Evolutionary conservation across 2,888 invertebrate genomes (phyloP), one percentile per base, ranked within the genome.

Genomic region (Seira musarum): DNA sequence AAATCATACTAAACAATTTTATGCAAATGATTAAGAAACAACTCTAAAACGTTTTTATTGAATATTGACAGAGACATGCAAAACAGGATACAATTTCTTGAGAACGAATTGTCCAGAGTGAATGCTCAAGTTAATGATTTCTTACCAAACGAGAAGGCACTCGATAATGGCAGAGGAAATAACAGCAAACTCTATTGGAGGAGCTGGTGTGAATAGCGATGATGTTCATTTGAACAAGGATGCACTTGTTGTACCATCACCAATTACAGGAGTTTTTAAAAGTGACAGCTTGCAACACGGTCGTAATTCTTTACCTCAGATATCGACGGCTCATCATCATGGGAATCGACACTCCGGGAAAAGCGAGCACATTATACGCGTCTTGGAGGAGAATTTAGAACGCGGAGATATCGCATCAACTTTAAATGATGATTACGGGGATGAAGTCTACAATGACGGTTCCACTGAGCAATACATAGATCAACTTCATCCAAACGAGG

Each of bases 371-470:
- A 46, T 17, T 2, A 67, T 74, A 24, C 61, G 76, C 8, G 67
- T 79, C 53, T 53, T 82, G 2, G 86, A 86, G 64, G 80, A 82
- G 15, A 86, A 86, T 72, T 65, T 86, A 49, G 86, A 84, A 30
- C 74, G 86, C 19, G 86, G 86, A 46, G 86, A 86, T 25, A 86
- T 86, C 40, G 86, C 86, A 0, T 84, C 85, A 2, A 86, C 86
- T n/a, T 35, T 86, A 13, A 86, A 86, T 61, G 85, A 86, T 24
- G 85, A 85, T 22, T 81, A 83, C 25, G 83, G 82, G 10, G 85
- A 84, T 22, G 86, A 85, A 21, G 60, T 76, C 3, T 64, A 77
- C 30, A 21, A 60, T 15, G 81, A 81, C 65, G 74, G 74, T 10
- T 74, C 82, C 1, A 81, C 81, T 0, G 85, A 84, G 70, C 83